These are phyloP conservation scores for Brachionus manjavacas DNA, from an alignment of 1,140 invertebrate genomes.

Conservation along the genomic window DNA sequence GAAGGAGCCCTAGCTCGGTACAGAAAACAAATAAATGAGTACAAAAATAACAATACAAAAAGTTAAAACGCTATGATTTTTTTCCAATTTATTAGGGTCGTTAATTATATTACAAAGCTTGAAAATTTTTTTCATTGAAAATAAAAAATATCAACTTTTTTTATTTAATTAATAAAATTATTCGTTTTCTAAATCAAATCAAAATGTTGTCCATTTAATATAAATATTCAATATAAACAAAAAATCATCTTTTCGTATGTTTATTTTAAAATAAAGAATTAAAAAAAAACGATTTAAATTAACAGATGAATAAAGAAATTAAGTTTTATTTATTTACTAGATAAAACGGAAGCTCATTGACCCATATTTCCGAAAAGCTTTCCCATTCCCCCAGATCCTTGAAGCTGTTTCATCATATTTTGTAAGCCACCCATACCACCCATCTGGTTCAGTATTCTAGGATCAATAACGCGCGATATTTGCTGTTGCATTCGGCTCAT, in stretches of 20 bases:
- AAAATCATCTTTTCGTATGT: neutral
- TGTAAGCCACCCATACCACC: conserved; percentile 90
- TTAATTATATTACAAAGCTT: too few species aligned
- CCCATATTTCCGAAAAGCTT: conserved; percentile 43
- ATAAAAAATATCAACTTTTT: too few species aligned
- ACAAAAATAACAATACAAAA: too few species aligned
- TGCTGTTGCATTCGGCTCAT: conserved; percentile 99
- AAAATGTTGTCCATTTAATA: too few species aligned
- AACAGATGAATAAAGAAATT: conserved; percentile 11
- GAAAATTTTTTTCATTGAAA: too few species aligned
- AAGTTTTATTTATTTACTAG: conserved; percentile 16
- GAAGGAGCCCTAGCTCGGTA: too few species aligned
- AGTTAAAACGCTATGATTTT: too few species aligned
- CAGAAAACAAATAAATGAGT: too few species aligned
- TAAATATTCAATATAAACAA: too few species aligned
- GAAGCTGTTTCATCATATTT: conserved; percentile 95
- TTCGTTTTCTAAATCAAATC: neutral
- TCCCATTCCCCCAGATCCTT: conserved; percentile 55
- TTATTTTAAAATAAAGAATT: neutral
- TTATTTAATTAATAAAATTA: neutral
- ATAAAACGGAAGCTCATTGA: neutral
- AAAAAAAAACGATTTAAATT: conserved; percentile 22
- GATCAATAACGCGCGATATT: conserved; percentile 99
- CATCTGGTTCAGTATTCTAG: conserved; percentile 88
- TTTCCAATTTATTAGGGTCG: too few species aligned